A percentile compares a stretch with the other conserved stretches of the same genome.
phyloP scores from a whole-genome alignment of 2,113 vertebrate species.

The Elgaria multicarinata region DNA sequence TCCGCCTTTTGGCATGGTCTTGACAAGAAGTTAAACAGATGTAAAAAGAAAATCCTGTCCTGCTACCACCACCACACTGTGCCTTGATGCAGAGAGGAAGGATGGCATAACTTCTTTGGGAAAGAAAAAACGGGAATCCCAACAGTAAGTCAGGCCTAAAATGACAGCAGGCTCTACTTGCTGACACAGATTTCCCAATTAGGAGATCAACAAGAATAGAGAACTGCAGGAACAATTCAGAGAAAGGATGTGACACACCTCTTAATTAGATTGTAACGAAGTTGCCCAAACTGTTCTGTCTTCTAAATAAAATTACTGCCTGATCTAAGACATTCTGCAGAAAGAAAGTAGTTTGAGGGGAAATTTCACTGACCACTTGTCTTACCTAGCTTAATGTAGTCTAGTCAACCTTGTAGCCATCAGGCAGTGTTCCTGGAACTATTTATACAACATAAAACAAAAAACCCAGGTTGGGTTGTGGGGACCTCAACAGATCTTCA shows the following conservation, averaged over 20 bases:
- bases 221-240: neutral
- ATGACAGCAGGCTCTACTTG: neutral
- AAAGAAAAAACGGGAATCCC: neutral
- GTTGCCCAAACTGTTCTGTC: neutral
- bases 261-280: slow-evolving; percentile 12
- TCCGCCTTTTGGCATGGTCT: neutral
- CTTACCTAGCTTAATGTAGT: neutral
- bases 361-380: neutral
- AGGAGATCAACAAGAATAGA: neutral
- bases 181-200: slow-evolving; percentile 6
- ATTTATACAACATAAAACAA: neutral
- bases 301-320: neutral
- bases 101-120: neutral
- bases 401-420: neutral
- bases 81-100: neutral
- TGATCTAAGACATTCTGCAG: neutral
- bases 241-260: slow-evolving; percentile 3
- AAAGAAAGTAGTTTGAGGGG: neutral
- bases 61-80: too few species aligned
- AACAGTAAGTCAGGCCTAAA: neutral
- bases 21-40: neutral
- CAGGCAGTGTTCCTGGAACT: neutral
- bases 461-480: neutral
- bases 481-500: neutral
- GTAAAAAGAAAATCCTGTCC: neutral